These are phyloP conservation scores for Drosophila recens DNA, from an alignment of 2,888 invertebrate genomes.

Conservation along the genomic window DNA sequence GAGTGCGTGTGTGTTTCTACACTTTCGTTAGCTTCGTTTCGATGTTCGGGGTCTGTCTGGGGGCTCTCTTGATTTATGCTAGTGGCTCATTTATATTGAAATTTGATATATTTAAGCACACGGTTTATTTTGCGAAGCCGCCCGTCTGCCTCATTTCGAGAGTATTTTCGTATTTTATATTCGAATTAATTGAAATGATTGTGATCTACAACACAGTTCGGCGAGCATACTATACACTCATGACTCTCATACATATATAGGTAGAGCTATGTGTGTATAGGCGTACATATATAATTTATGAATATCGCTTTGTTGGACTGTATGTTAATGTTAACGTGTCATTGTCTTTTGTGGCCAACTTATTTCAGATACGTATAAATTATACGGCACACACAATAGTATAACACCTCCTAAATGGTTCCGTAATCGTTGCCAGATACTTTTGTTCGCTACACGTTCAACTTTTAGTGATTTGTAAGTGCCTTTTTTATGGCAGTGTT, in stretches of 20 bases:
- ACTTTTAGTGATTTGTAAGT: constrained; percentile 23
- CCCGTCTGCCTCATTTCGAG: constrained; percentile 50
- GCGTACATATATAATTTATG: constrained; percentile 60
- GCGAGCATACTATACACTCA: constrained; percentile 33
- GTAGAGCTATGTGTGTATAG: constrained; percentile 27
- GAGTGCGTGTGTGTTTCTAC: constrained; percentile 53
- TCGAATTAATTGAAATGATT: constrained; percentile 80
- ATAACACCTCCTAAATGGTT: constrained; percentile 76
- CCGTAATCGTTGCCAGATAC: constrained; percentile 46
- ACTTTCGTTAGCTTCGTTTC: constrained; percentile 53
- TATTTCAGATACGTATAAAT: constrained; percentile 62
- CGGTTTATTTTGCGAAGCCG: constrained; percentile 74
- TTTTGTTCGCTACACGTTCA: constrained; percentile 30
- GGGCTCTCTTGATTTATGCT: constrained; percentile 71
- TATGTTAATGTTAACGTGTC: constrained; percentile 59
- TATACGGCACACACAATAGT: constrained; percentile 61
- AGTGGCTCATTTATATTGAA: constrained; percentile 78
- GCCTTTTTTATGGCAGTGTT: constrained; percentile 38
- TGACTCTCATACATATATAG: constrained; percentile 14
- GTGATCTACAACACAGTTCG: constrained; percentile 75
- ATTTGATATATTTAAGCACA: constrained; percentile 77
- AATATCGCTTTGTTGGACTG: constrained; percentile 60
- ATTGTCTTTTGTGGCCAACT: constrained; percentile 60
- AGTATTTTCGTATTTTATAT: constrained; percentile 72
- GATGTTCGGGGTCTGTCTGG: constrained; percentile 26